Base-by-base conservation (phyloP, 2,797 vertebrate species). In the Chelon labrosus region DNA sequence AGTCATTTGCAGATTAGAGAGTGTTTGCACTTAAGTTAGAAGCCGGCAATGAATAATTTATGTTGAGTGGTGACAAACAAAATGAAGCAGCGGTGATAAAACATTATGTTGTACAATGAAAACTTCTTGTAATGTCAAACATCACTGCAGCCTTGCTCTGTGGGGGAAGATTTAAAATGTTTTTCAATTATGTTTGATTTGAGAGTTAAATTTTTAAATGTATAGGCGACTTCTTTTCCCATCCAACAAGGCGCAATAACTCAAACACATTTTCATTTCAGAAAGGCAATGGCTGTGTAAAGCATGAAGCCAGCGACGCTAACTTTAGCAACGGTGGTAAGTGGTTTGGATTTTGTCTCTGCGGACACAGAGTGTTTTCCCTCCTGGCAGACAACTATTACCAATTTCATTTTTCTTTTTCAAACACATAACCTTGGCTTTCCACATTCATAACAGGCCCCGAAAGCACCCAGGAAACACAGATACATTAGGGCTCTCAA, bases 401-500 rank as follows among this genome's bases (percentile, higher is more conserved):
- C 65, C 70, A 83, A 76, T 80, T 85, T 79, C 51, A 51, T 73
- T 80, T 68, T 75, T 60, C n/a, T 76, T 77, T 86, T 72, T 61
- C 75, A 70, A 37, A 77, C 68, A 70, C 67, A 81, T 82, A 89
- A 89, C 89, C 85, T 89, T 90, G 86, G 82, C 85, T 87, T 80
- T 78, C 77, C 64, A 77, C 82, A 77, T 87, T 86, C 73, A 89
- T 84, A 89, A 87, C 78, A 74, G 81, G 86, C 82, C 85, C 88
- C 83, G 84, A 91, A 92, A 89, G 88, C 90, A 89, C 82, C 84
- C 74, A 72, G 85, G 84, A 89, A 91, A 92, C 86, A 89, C 80
- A 80, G 87, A 84, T 89, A 87, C 87, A 91, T 91, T 90, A 91
- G 78, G 84, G 66, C 77, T 85, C 82, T 92, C 92, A 92, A 93